Percentiles rank a stretch among this genome's conserved stretches.
These are phyloP conservation scores for Platichthys stellatus DNA, from an alignment of 2,113 vertebrate species.

Conservation along the genomic window DNA sequence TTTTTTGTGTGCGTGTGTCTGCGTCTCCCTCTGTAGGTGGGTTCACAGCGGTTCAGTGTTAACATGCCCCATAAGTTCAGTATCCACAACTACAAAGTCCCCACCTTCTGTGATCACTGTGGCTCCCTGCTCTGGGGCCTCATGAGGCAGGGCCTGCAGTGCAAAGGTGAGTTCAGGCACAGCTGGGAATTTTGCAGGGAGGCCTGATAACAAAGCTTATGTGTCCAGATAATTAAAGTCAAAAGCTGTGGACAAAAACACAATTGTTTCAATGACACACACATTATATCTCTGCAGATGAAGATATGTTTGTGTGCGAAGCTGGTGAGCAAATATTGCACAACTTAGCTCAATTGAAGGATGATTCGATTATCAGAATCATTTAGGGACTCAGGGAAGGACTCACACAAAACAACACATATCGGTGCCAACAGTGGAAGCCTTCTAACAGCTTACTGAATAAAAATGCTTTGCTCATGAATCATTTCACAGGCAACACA, in stretches of 20 bases:
- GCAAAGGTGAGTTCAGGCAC: constrained; percentile 88
- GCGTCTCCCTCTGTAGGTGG: constrained; percentile 86
- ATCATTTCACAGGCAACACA: background rate
- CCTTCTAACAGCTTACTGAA: no score
- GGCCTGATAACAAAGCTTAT: no score
- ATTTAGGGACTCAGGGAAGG: background rate
- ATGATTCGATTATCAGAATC: no score
- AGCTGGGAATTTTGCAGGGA: background rate
- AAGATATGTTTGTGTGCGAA: no score
- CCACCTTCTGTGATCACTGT: constrained; percentile 99
- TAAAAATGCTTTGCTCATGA: background rate
- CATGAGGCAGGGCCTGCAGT: constrained; percentile 97
- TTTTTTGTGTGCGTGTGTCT: constrained; percentile 50
- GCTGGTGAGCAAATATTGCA: no score
- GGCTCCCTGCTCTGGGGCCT: constrained; percentile 98
- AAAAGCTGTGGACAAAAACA: background rate
- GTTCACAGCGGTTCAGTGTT: constrained; percentile 97
- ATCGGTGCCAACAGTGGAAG: no score
- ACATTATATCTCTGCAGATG: background rate
- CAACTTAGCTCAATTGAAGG: no score
- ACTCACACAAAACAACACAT: no score
- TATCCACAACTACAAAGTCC: constrained; percentile 99
- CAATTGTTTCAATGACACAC: background rate
- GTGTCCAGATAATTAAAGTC: background rate
- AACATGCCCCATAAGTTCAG: constrained; percentile 99